Base-by-base conservation (phyloP, 2,113 vertebrate genomes). In the Perca fluviatilis region DNA sequence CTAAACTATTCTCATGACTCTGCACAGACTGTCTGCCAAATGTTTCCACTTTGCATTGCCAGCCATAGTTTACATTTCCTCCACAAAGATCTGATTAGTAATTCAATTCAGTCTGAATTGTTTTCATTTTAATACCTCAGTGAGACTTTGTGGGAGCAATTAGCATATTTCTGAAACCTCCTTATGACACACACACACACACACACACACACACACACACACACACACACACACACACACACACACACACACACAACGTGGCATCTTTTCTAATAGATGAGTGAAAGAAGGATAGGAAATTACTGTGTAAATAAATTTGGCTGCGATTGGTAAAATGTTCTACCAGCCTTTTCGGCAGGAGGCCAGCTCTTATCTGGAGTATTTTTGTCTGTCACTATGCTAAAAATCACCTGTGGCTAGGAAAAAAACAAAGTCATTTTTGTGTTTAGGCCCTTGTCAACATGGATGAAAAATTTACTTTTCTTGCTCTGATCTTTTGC, bases 191-290 rank as follows among this genome's bases (percentile, higher is more conserved):
- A 19, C 61, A 40, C 15, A 61, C 27, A 27, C 5, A n/a, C 40
- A 18, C 4, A n/a, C 61, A 36, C 25, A 61, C 27, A 57, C 4
- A 54, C 56, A 50, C 60, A 62, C 18, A 61, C 8, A 27, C 43
- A 25, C 6, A 23, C 61, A 46, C 33, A 40, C 33, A 36, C 8
- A 27, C 43, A 21, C 4, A 21, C 61, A 40, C 16, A 61, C 27
- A 58, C 5, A 54, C 40, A 21, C 4, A n/a, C 61, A 36, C 27
- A 61, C 27, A 58, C 5, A 54, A 25, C 9, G 5, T 40, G 13
- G 64, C 51, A 58, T 80, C 54, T 70, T 19, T 43, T 71, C 36
- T 63, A n/a, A 85, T 82, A 79, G 71, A 25, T 75, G 50, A 62
- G 61, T n/a, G 60, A 65, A 72, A 77, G 64, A 27, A 47, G 1